phyloP scores from a whole-genome alignment of 2,888 invertebrate species.

The Camponotus fellah region DNA sequence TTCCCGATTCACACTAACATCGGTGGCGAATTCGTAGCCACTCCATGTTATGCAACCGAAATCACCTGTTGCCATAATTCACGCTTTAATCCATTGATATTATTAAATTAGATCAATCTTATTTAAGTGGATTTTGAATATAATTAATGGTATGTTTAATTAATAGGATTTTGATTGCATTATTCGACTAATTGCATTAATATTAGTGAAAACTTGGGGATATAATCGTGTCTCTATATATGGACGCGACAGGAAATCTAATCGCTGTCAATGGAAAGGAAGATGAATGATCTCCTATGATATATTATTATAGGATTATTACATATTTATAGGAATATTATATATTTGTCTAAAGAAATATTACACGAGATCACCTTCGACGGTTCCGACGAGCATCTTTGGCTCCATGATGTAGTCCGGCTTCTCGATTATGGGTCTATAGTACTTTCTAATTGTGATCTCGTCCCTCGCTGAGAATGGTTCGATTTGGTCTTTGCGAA shows the following conservation, averaged over 20 bases:
- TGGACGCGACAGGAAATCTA: constrained; percentile 9
- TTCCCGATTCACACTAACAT: constrained; percentile 89
- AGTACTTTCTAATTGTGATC: constrained; percentile 72
- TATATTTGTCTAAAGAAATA: neutral
- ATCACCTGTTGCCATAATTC: constrained; percentile 61
- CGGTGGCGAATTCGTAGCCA: constrained; percentile 90
- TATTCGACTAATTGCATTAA: neutral
- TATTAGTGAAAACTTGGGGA: neutral
- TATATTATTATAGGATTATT: too few relatives aligned
- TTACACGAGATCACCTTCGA: constrained; percentile 79
- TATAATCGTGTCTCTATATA: neutral
- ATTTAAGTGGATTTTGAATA: constrained; percentile 15
- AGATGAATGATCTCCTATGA: too few relatives aligned
- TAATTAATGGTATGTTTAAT: constrained; percentile 19
- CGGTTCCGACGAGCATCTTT: constrained; percentile 78
- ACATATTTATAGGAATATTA: too few relatives aligned
- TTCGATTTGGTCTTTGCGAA: constrained; percentile 69
- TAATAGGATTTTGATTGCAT: constrained; percentile 8
- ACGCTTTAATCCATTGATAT: constrained; percentile 42
- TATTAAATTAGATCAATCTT: constrained; percentile 44
- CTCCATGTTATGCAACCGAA: constrained; percentile 87
- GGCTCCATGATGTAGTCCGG: constrained; percentile 69
- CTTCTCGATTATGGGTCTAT: constrained; percentile 72
- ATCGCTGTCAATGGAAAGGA: neutral
- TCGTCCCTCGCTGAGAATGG: constrained; percentile 62